Base-by-base conservation (phyloP, 2,888 invertebrate species). In the Sacculina carcini region DNA sequence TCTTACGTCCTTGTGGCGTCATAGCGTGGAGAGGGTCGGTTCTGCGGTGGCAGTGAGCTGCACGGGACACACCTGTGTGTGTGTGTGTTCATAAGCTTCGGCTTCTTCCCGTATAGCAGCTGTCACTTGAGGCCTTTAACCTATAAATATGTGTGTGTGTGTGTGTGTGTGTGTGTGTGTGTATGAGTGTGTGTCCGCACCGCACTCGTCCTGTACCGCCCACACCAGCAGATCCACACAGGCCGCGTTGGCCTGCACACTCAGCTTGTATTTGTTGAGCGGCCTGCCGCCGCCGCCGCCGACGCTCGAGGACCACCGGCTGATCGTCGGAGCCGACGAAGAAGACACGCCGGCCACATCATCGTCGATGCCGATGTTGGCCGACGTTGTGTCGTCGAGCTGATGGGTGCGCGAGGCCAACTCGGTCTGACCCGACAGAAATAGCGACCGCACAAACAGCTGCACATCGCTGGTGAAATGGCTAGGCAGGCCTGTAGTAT, bases 211-310 rank as follows among this genome's bases (percentile, higher is more conserved):
- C 1, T 83, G 81, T 58, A 92, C 89, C 1, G 94, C 90, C 96
- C 96, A 98, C 29, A 96, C 92, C 2, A 98, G 72, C 7, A 98
- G 71, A 66, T 98, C 94, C 0, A 98, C 89, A 62, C 94, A 96
- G 1, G 90, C 90, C 0, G 94, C 89, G 67, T 92, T 92, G 0
- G 90, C 87, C 78, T 87, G 86, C 0, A 94, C 89, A 62, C 89
- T 89, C 34, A 90, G 78, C 69, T 87, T 86, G 64, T 86, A 87
- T 64, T 83, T 82, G 66, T 89, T 85, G 3, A 87, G 79, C 0
- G 80, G 75, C n/a, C n/a, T n/a, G n/a, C n/a, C n/a, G n/a, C n/a
- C n/a, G n/a, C n/a, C n/a, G n/a, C n/a, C n/a, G n/a, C n/a, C n/a
- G n/a, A n/a, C n/a, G n/a, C n/a, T n/a, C n/a, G n/a, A n/a, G n/a